These are phyloP conservation scores for Drosophila novamexicana DNA, from an alignment of 1,140 invertebrate species.

Conservation along the genomic window DNA sequence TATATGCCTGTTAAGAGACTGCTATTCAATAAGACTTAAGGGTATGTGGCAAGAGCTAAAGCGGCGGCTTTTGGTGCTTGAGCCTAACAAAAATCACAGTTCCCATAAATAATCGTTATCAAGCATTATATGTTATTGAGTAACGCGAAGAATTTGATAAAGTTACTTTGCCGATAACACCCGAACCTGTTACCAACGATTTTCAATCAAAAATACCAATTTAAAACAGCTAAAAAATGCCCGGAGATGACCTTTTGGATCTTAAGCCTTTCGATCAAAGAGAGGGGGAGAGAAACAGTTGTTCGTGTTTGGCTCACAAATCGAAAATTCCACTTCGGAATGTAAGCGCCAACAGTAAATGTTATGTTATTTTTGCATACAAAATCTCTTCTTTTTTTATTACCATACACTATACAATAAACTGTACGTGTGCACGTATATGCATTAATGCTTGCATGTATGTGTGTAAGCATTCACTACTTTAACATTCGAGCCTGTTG, in stretches of 20 bases:
- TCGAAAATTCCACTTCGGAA: no score
- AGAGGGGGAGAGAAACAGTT: no score
- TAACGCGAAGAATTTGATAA: neutral
- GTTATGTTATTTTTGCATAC: conserved; percentile 10
- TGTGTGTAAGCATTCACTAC: conserved; percentile 1
- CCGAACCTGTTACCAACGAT: no score
- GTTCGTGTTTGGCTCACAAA: no score
- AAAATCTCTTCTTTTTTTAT: conserved; percentile 7
- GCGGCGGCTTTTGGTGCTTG: neutral
- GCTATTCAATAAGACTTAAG: neutral
- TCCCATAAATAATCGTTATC: neutral
- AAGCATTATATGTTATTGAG: neutral
- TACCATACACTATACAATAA: neutral
- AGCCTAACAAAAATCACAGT: neutral
- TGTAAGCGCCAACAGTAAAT: no score
- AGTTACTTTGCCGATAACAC: neutral
- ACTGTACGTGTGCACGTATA: neutral
- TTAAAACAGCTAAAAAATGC: no score
- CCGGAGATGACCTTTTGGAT: no score
- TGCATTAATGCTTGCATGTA: neutral
- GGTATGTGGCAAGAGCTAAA: neutral
- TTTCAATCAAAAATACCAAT: neutral
- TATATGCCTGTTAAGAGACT: neutral
- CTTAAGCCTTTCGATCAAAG: no score
- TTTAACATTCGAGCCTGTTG: neutral